Base-by-base conservation (phyloP, 2,888 invertebrate species). In the Ichneumoninae sp. region DNA sequence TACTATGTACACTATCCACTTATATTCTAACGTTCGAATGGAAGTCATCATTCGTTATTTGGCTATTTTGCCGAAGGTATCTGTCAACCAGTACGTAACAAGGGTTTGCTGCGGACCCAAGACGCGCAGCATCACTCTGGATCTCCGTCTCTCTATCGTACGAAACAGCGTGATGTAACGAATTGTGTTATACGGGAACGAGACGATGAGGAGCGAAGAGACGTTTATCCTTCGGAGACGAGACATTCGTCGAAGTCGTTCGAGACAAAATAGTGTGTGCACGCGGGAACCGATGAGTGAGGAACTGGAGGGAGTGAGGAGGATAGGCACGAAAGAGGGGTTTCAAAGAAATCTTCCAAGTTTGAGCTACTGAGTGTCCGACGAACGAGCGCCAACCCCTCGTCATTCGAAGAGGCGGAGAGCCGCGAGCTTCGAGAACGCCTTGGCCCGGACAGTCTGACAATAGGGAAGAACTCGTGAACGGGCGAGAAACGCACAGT, bases 401-500 rank as follows among this genome's bases (percentile, higher is more conserved):
- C 83, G 87, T 87, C 87, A 87, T 44, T 77, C 62, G 57, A 22
- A 47, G 65, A 36, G 57, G 57, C 52, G 47, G 30, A 72, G 76
- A 19, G 70, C 30, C 40, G 79, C 87, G 84, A 90, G 83, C 84
- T 81, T 84, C 87, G 87, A 78, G 86, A 86, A 86, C 83, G 87
- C 84, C 86, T 86, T 84, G 83, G 87, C 87, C 89, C 88, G 81
- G 87, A 87, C 83, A 72, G 80, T 75, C 81, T 88, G 88, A 92
- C 91, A 92, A 92, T 89, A 88, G 88, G 89, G 87, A 87, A 88
- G 89, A 90, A 68, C 65, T 16, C 70, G 75, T 86, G 87, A 85
- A 87, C 87, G 86, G 86, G 86, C 86, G 85, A 85, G 85, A 90
- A 89, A 85, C 87, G 92, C 93, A 86, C 83, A 84, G 91, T 93